Evolutionary conservation across 1,140 invertebrate species (phyloP), one percentile per base, ranked within the genome.

Genomic region (Drosophila sucinea): DNA sequence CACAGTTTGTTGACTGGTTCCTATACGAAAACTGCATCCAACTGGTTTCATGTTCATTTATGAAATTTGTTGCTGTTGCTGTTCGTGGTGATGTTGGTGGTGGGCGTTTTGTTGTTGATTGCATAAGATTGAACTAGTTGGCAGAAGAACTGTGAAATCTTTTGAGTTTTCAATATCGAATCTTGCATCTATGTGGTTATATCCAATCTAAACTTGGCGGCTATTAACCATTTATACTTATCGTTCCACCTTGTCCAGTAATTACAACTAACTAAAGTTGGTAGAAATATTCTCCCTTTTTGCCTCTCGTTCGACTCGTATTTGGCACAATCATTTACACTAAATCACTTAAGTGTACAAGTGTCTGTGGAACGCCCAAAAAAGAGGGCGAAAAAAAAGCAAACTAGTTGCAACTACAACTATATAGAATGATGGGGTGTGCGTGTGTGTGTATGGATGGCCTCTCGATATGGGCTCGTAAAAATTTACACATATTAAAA

Each of bases 401-500:
- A 58, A 35, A 58, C 56, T 58, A 58, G 33, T 35, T 32, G 56
- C 6, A n/a, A 51, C 56, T 58, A 58, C 56, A 58, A 58, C 56
- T 58, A 58, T 58, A 58, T 56, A 56, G 29, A 55, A 4, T 17
- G 54, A 55, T 11, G 57, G 55, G 35, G 56, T 54, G 64, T 27
- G 25, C 54, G 60, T 32, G 40, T 32, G 55, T 41, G 38, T 35
- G 47, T 62, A 41, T 51, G 73, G 68, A 58, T 38, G 35, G 35
- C 35, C 35, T 38, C 10, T 38, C 35, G 35, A 38, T 38, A 38
- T 38, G 58, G 61, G 56, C 75, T 84, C 81, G 78, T 84, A 84
- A 84, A 84, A 85, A 78, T 85, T 79, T 89, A 86, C 83, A 84
- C 80, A 89, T 89, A 86, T 89, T 86, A 86, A 87, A 89, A 89